Base-by-base conservation (phyloP, 2,797 vertebrate species). In the Cyprinodon diabolis region DNA sequence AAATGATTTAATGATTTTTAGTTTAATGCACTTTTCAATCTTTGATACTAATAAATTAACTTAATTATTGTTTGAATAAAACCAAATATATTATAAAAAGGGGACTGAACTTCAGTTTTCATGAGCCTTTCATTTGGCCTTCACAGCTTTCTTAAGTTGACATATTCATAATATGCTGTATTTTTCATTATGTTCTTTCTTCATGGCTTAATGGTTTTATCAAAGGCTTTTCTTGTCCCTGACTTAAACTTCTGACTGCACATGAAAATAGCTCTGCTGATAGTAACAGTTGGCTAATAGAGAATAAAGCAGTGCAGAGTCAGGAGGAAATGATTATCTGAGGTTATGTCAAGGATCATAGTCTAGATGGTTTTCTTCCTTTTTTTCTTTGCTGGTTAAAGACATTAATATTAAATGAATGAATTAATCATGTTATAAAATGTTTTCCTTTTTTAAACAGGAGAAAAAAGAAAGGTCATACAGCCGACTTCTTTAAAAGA, bases 381-480 rank as follows among this genome's bases (percentile, higher is more conserved):
- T n/a, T 65, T 23, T 7, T 14, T 5, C 10, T 63, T 63, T 63
- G 13, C 11, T 13, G 11, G 40, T 19, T 21, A 65, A 65, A 65
- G 13, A 2, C 5, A 23, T 65, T 65, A 8, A 13, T 47, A 23
- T 63, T 23, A 45, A 62, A 37, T 14, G 25, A 5, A 14, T 35
- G 21, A 68, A n/a, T 7, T 40, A 35, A 1, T 37, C 14, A 66
- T 25, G 6, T 17, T 15, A 66, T 23, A 17, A 23, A 49, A 9
- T 69, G 23, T 84, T 21, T 69, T 48, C 66, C 45, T 77, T 30
- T 43, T 83, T 72, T 70, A 83, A 57, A 56, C 87, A 98, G 97
- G 95, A 21, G 95, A 94, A 79, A 95, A 90, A 84, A 96, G 78
- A 86, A 97, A 94, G 81, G 6, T 95, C 58, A 94, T 98, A 79